A percentile compares a stretch with the other conserved stretches of the same genome.
These are phyloP conservation scores for Quiscalus mexicanus DNA, from an alignment of 2,113 vertebrate genomes.

Conservation along the genomic window DNA sequence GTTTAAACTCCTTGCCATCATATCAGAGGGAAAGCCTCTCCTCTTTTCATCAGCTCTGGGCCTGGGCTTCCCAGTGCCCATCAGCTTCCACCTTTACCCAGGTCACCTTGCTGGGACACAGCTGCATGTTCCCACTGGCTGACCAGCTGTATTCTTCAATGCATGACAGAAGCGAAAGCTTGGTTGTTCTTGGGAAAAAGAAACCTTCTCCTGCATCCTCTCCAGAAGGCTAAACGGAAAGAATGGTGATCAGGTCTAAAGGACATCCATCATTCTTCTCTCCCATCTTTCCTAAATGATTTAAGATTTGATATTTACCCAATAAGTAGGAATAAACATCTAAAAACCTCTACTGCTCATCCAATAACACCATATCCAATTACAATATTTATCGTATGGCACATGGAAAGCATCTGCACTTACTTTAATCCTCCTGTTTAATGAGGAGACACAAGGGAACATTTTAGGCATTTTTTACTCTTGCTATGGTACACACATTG, in stretches of 20 bases:
- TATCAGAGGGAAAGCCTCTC: background rate
- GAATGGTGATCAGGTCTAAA: background rate
- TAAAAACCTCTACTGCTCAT: background rate
- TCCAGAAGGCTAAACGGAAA: background rate
- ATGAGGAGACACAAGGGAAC: background rate
- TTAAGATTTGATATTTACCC: background rate
- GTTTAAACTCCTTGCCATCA: background rate
- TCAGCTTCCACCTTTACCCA: background rate
- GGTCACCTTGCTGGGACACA: fast-evolving
- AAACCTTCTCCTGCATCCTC: background rate
- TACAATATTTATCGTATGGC: background rate
- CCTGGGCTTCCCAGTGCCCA: background rate
- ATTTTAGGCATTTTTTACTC: background rate
- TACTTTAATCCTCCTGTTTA: background rate
- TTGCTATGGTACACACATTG: background rate
- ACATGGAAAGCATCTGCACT: background rate
- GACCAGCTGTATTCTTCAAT: background rate
- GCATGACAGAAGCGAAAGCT: background rate
- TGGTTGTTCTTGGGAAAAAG: background rate
- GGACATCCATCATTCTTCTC: background rate
- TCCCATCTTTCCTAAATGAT: background rate
- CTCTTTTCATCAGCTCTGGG: background rate
- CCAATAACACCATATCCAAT: background rate
- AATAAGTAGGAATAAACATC: background rate
- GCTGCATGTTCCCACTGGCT: background rate